These are phyloP conservation scores for Heliocidaris tuberculata DNA, from an alignment of 35 echinoderm and acorn worm species.

Conservation along the genomic window DNA sequence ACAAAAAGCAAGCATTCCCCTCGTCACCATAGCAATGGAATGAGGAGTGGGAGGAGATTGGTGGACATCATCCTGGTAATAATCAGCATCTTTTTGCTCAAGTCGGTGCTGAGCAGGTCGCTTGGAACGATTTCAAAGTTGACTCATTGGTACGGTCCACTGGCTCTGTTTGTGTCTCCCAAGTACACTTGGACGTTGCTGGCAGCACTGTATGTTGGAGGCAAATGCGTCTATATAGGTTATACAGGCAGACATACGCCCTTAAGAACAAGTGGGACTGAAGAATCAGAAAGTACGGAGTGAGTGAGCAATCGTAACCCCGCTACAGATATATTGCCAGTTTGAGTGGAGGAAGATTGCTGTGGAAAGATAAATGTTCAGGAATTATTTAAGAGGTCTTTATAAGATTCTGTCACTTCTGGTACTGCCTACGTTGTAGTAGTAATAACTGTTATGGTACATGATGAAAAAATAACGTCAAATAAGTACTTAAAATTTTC, in stretches of 20 bases:
- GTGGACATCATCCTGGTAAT: not conserved
- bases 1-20: not conserved
- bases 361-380: no score
- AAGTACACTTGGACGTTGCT: slow-evolving; percentile 20
- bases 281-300: not conserved
- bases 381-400: no score
- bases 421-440: no score
- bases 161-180: not conserved
- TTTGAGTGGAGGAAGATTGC: not conserved
- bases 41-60: not conserved
- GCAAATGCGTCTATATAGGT: not conserved
- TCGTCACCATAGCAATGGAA: not conserved
- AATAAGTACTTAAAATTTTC: no score
- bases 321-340: not conserved
- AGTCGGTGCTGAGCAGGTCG: not conserved
- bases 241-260: not conserved
- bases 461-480: no score
- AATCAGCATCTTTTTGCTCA: slow-evolving; percentile 29
- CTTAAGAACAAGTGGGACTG: not conserved
- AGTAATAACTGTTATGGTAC: no score
- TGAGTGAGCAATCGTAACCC: not conserved
- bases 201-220: not conserved
- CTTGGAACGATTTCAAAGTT: not conserved
- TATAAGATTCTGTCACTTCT: no score
- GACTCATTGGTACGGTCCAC: slow-evolving; percentile 10